These are phyloP conservation scores for Cryptomyrus ogoouensis DNA, from an alignment of 2,113 vertebrate species.

Conservation along the genomic window DNA sequence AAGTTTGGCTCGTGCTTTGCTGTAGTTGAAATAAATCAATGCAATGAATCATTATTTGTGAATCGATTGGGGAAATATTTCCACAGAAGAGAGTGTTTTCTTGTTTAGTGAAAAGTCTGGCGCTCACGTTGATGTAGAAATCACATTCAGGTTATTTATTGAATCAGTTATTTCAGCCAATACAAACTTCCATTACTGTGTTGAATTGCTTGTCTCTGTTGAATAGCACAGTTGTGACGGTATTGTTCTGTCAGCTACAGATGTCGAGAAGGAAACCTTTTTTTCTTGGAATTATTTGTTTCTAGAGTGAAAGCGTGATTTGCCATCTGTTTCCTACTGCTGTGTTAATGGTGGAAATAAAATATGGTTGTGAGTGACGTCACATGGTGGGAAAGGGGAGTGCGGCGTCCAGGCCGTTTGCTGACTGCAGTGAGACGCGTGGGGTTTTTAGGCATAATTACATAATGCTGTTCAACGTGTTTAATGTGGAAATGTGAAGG, in stretches of 20 bases:
- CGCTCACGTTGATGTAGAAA: neutral
- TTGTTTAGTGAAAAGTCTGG: neutral
- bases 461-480: neutral
- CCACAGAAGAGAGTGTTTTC: neutral
- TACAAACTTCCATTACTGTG: neutral
- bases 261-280: neutral
- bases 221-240: neutral
- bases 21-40: neutral
- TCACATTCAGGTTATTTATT: neutral
- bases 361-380: neutral
- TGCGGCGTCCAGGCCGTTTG: neutral
- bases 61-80: neutral
- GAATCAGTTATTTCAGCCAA: conserved; percentile 1
- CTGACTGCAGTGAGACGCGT: neutral
- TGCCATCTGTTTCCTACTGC: neutral
- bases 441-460: neutral
- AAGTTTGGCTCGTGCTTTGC: neutral
- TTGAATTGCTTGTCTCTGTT: neutral
- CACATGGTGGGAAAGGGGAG: neutral
- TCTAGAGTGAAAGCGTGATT: neutral
- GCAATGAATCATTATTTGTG: conserved; percentile 2
- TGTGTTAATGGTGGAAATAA: neutral
- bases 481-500: neutral
- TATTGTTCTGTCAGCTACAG: neutral
- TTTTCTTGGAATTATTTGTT: neutral